Evolutionary conservation across 2,888 invertebrate species (phyloP).

Genomic region (Corbicula japonica): DNA sequence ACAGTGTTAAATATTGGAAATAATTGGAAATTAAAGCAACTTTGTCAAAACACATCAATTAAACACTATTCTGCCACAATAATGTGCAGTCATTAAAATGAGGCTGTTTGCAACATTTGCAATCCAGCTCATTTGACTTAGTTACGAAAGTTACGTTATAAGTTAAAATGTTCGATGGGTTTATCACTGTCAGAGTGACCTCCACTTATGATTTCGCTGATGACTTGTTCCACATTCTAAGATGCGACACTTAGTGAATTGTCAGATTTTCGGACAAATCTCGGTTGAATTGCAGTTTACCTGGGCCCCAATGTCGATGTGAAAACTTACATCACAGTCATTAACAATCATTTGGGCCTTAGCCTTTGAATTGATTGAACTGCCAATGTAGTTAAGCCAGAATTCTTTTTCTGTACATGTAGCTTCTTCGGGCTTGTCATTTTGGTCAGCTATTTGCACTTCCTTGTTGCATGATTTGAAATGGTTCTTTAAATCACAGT

Average conservation of each 20-base stretch:
- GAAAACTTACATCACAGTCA: conserved; percentile 37
- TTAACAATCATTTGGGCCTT: conserved; percentile 37
- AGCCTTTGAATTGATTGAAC: no score
- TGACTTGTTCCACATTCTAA: conserved; percentile 40
- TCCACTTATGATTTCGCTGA: conserved; percentile 27
- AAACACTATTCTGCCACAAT: no score
- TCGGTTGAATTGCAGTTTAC: conserved; percentile 38
- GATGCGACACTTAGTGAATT: neutral
- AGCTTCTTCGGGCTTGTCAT: neutral
- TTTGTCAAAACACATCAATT: no score
- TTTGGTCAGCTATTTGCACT: conserved; percentile 12
- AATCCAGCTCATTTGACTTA: conserved; percentile 22
- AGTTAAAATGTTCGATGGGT: conserved; percentile 6
- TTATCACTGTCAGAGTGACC: conserved; percentile 14
- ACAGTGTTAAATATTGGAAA: no score
- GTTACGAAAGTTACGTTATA: conserved; percentile 17
- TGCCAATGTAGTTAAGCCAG: no score
- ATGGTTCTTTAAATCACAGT: conserved; percentile 59
- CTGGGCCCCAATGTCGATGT: conserved; percentile 38
- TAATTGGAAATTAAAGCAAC: no score
- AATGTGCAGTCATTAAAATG: no score
- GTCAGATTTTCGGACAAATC: conserved; percentile 17
- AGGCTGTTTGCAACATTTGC: no score
- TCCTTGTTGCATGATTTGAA: conserved; percentile 49
- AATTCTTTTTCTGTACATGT: neutral